These are phyloP conservation scores for Psittacula echo DNA, from an alignment of 2,797 vertebrate species.

Conservation along the genomic window DNA sequence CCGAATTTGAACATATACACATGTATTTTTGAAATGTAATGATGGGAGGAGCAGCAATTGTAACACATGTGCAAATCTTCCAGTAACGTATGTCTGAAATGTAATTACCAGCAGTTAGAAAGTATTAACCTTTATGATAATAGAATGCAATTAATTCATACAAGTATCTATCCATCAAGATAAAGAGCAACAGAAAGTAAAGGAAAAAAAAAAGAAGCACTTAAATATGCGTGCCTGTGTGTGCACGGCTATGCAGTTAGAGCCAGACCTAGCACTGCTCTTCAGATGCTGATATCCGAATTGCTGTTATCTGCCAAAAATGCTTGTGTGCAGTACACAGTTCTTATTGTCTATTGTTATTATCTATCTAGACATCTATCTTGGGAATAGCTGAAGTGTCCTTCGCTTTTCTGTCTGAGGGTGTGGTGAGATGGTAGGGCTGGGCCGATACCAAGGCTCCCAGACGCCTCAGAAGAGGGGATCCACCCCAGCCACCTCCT, in stretches of 20 bases:
- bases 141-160: conserved; percentile 21
- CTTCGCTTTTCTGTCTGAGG: conserved; percentile 26
- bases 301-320: conserved; percentile 44
- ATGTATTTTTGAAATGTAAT: background rate
- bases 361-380: conserved; percentile 41
- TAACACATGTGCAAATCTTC: background rate
- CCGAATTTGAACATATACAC: background rate
- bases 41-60: background rate
- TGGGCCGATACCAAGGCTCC: background rate
- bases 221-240: background rate
- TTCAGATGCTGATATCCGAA: background rate
- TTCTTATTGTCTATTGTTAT: conserved; percentile 58
- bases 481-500: background rate
- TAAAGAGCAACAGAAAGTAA: background rate
- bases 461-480: background rate
- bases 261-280: background rate
- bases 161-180: conserved; percentile 7
- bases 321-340: background rate
- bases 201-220: background rate
- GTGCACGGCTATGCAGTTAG: background rate
- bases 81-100: background rate
- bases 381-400: conserved; percentile 33
- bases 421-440: conserved; percentile 16
- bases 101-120: background rate
- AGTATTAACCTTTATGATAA: conserved; percentile 2